phyloP scores from a whole-genome alignment of 2,113 vertebrate genomes.

The Neolamprologus hecqui region DNA sequence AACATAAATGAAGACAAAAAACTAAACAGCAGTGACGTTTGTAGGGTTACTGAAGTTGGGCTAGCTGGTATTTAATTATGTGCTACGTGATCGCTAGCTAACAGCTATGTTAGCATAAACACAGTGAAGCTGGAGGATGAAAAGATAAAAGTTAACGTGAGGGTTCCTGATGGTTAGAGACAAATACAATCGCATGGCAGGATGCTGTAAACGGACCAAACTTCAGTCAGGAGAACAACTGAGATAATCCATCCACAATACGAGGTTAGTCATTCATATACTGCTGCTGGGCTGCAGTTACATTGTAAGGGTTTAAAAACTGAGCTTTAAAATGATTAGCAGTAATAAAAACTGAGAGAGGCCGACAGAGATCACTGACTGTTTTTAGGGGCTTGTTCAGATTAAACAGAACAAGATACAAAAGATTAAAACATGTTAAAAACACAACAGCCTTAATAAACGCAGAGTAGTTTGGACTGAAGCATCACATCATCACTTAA shows the following conservation, averaged over 20 bases:
- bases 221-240: too few relatives aligned
- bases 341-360: not conserved
- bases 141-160: too few relatives aligned
- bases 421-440: not conserved
- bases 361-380: not conserved
- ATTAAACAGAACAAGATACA: not conserved
- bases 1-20: too few relatives aligned
- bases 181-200: too few relatives aligned
- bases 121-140: too few relatives aligned
- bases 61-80: fast-evolving
- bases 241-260: too few relatives aligned
- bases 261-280: not conserved
- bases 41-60: too few relatives aligned
- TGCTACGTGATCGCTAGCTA: fast-evolving
- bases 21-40: too few relatives aligned
- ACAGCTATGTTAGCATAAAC: too few relatives aligned
- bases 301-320: fast-evolving
- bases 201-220: too few relatives aligned
- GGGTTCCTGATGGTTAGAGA: too few relatives aligned
- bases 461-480: not conserved
- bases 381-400: not conserved
- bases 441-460: not conserved
- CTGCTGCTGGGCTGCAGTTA: fast-evolving
- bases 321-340: not conserved
- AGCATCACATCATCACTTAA: not conserved